phyloP scores from a whole-genome alignment of 2,797 vertebrate species.

The Selene dorsalis region DNA sequence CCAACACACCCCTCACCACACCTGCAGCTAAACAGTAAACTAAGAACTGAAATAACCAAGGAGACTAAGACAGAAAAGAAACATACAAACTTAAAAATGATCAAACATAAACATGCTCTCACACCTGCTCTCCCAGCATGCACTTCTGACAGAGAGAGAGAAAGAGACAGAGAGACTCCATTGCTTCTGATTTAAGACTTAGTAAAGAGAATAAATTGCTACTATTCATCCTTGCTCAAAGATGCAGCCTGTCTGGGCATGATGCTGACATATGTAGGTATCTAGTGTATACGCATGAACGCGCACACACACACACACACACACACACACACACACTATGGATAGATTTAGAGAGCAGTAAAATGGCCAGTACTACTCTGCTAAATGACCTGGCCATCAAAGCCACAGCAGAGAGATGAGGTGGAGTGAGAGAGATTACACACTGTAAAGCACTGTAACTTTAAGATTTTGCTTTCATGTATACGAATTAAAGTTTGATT shows the following conservation, averaged over 20 bases:
- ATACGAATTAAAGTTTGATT: not conserved
- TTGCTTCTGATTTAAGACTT: slow-evolving; percentile 62
- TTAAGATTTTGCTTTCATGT: not conserved
- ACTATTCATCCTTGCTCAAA: slow-evolving; percentile 61
- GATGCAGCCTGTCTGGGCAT: slow-evolving; percentile 46
- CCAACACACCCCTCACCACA: too few species aligned
- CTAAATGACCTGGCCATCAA: slow-evolving; percentile 77
- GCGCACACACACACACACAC: not conserved
- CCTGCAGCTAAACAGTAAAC: too few species aligned
- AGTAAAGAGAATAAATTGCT: slow-evolving; percentile 59
- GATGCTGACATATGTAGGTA: slow-evolving; percentile 28
- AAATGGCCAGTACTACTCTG: slow-evolving; percentile 64
- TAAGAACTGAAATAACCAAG: too few species aligned
- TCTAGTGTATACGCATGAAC: slow-evolving; percentile 19
- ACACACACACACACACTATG: slow-evolving; percentile 19
- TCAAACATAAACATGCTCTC: too few species aligned
- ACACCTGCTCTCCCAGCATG: too few species aligned
- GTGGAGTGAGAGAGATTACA: not conserved
- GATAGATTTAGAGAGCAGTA: slow-evolving; percentile 71
- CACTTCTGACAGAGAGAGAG: not conserved
- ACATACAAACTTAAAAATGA: too few species aligned
- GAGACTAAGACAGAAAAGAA: too few species aligned
- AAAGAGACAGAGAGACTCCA: not conserved
- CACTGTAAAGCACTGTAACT: not conserved
- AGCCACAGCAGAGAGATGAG: slow-evolving; percentile 51